Evolutionary conservation across 2,888 invertebrate species (phyloP), one percentile per base, ranked within the genome.

Genomic region (Clostera curtula): DNA sequence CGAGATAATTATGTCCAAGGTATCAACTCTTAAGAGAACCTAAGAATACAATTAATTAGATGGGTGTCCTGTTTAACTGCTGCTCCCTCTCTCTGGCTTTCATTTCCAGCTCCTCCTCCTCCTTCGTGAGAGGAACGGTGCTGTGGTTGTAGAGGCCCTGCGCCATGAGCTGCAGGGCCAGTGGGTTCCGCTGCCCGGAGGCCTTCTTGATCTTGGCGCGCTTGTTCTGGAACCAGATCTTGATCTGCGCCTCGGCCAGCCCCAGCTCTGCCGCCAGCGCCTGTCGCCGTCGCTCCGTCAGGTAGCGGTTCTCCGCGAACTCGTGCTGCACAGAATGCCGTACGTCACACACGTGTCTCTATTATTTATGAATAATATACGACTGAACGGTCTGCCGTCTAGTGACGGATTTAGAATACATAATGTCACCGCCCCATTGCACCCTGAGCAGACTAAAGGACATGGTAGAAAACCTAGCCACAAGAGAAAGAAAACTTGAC

Each of bases 221-320:
- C 70, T 97, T 97, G 83, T 97, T 97, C 85, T 97, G 95, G 84
- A 96, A 96, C 96, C 96, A 97, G 70, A 97, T 96, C 86, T 97
- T 97, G 67, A 96, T 98, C 82, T 98, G 98, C 0, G 96, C 96
- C 72, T 98, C 98, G 53, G 97, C 97, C 34, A 98, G 86, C 1
- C 95, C 93, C 33, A 98, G 85, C 57, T 97, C 96, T 3, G 90
- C 87, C n/a, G 97, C 96, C 36, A 98, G 83, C 43, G 94, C 91
- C 67, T 96, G 96, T 21, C 98, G 87, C 43, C 97, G 85, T 34
- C 93, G 88, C 70, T 98, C 98, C 1, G 97, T 97, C 53, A 98
- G 87, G 84, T 98, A 93, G 50, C 93, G 90, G 85, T 95, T 96
- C 68, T 95, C 95, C 13, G 91, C 89, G 73, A 98, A 98, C 80